Conservation (phyloP, 64 coral and sea anemone species). For the Dendrophyllia cribrosa region DNA sequence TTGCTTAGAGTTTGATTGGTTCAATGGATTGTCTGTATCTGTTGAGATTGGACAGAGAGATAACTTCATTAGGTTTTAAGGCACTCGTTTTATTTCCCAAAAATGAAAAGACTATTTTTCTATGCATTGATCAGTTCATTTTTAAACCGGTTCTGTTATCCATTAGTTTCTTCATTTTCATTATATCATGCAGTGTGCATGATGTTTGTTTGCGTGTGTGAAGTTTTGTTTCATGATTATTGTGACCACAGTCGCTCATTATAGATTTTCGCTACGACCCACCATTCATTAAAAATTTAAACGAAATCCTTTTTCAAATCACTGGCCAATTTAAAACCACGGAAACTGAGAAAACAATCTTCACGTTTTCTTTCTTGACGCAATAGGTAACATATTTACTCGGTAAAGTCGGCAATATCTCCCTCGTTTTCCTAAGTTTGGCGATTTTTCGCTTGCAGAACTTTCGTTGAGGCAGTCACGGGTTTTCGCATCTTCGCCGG, state of each 20-base stretch:
- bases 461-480: background rate
- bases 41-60: no score
- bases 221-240: background rate
- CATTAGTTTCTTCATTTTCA: no score
- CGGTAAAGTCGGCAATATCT: background rate
- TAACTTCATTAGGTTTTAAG: no score
- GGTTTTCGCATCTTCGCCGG: background rate
- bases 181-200: no score
- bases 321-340: background rate
- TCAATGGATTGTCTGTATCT: no score
- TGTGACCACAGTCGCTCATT: background rate
- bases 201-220: background rate
- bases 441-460: background rate
- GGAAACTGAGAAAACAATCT: background rate
- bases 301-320: background rate
- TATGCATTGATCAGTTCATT: no score
- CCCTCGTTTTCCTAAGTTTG: background rate
- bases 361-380: background rate
- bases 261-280: background rate
- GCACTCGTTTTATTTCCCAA: no score
- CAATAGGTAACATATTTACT: background rate
- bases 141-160: no score
- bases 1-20: no score
- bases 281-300: slow-evolving; percentile 31
- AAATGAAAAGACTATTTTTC: no score